phyloP scores from a whole-genome alignment of 1,140 invertebrate species.

The Drosophila ambigua region DNA sequence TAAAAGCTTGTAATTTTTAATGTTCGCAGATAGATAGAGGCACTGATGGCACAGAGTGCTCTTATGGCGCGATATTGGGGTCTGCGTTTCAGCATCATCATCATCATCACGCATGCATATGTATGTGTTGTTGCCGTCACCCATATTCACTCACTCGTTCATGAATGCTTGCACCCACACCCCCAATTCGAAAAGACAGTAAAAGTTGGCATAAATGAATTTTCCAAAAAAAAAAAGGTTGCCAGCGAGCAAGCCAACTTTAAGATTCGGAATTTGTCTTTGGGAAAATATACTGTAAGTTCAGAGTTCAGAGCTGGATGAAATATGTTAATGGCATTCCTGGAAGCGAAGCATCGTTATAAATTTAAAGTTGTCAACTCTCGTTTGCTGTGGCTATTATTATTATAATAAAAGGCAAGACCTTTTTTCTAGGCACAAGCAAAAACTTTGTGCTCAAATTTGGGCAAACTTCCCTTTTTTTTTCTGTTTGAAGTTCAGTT shows the following conservation, averaged over 20 bases:
- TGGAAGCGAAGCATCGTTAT: background rate
- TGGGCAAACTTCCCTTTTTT: too few species aligned
- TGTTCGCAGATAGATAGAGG: conserved; percentile 29
- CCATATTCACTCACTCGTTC: conserved; percentile 16
- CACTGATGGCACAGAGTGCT: background rate
- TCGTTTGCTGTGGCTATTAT: too few species aligned
- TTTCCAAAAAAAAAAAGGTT: conserved; percentile 12
- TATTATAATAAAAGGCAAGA: too few species aligned
- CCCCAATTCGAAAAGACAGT: conserved; percentile 26
- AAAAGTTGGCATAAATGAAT: conserved; percentile 29
- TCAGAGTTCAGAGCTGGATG: conserved; percentile 12
- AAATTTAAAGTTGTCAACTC: too few species aligned
- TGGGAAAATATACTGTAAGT: background rate
- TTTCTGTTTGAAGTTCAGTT: too few species aligned
- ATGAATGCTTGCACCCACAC: background rate
- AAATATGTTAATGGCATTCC: conserved; percentile 42
- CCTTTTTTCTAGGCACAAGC: too few species aligned
- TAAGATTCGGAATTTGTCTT: background rate
- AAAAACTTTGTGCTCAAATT: too few species aligned
- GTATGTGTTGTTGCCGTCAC: background rate
- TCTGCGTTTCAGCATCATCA: conserved; percentile 16
- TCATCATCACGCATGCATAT: conserved; percentile 27
- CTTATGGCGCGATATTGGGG: background rate
- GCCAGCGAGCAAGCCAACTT: background rate
- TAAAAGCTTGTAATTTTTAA: conserved; percentile 63